Conservation (phyloP, 2,888 invertebrate genomes). For the Alloscopus bannaensis region DNA sequence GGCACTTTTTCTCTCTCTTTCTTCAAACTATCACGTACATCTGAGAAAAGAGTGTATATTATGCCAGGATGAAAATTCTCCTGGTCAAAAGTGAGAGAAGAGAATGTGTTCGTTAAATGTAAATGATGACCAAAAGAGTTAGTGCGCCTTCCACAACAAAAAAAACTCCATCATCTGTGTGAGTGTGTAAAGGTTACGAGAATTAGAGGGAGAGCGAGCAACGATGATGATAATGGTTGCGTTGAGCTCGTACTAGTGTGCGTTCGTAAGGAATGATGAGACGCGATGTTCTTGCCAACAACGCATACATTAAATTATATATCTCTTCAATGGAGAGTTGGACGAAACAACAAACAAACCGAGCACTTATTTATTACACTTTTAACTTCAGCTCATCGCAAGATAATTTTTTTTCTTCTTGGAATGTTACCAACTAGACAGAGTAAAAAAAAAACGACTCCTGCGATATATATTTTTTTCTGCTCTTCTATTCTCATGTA, state of each 20-base stretch:
- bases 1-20: constrained; percentile 42
- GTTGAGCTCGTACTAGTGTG: background rate
- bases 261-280: background rate
- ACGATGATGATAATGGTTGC: constrained; percentile 3
- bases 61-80: background rate
- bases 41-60: no score
- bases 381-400: constrained; percentile 5
- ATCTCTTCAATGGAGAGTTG: no score
- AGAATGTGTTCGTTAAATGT: constrained; percentile 17
- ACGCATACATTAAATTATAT: constrained; percentile 14
- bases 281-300: constrained; percentile 1
- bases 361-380: constrained; percentile 44
- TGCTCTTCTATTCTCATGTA: no score
- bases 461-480: constrained; percentile 3
- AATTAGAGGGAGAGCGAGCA: background rate
- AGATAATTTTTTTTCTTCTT: constrained; percentile 20
- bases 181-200: constrained; percentile 34
- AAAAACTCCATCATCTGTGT: background rate
- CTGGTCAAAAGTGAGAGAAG: background rate
- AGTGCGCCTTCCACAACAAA: constrained; percentile 46
- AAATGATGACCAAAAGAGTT: constrained; percentile 20
- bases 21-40: no score
- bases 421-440: constrained; percentile 57
- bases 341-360: constrained; percentile 9
- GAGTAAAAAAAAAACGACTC: constrained; percentile 9